Conservation (phyloP, 2,113 vertebrate genomes). For the Scatophagus argus region DNA sequence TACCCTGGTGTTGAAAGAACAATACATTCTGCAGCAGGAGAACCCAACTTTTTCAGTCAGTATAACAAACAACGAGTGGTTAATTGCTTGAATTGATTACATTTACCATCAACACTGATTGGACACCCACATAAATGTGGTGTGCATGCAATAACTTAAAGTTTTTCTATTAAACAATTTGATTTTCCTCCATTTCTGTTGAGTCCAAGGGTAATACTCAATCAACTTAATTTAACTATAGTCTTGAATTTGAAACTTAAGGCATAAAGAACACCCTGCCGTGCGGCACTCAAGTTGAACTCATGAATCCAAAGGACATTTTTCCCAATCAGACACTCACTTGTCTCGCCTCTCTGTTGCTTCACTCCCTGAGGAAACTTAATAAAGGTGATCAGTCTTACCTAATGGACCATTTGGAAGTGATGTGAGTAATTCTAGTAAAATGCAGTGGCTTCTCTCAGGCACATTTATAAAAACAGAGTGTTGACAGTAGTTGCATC, state of each 20-base stretch:
- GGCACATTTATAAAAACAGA: slow-evolving; percentile 45
- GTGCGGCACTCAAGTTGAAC: slow-evolving; percentile 21
- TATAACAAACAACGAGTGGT: too few species aligned
- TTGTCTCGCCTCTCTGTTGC: slow-evolving; percentile 21
- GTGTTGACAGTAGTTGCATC: not conserved
- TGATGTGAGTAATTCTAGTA: slow-evolving; percentile 20
- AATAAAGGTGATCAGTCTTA: slow-evolving; percentile 62
- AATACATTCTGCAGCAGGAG: too few species aligned
- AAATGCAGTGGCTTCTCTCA: slow-evolving; percentile 1
- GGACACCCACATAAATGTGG: too few species aligned
- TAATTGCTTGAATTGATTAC: too few species aligned
- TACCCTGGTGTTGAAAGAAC: too few species aligned
- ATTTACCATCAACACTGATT: too few species aligned
- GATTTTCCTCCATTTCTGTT: not conserved
- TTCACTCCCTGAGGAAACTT: slow-evolving; percentile 35
- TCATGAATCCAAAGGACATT: slow-evolving; percentile 33
- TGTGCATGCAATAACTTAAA: not conserved
- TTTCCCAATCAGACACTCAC: slow-evolving; percentile 40
- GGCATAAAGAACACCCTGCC: not conserved
- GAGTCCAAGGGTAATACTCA: not conserved
- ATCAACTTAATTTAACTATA: not conserved
- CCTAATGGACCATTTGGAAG: slow-evolving; percentile 38
- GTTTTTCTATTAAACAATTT: not conserved
- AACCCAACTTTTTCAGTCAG: too few species aligned
- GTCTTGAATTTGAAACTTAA: slow-evolving; percentile 7